Evolutionary conservation across 2,113 vertebrate species (phyloP).

Genomic region (Carassius auratus): DNA sequence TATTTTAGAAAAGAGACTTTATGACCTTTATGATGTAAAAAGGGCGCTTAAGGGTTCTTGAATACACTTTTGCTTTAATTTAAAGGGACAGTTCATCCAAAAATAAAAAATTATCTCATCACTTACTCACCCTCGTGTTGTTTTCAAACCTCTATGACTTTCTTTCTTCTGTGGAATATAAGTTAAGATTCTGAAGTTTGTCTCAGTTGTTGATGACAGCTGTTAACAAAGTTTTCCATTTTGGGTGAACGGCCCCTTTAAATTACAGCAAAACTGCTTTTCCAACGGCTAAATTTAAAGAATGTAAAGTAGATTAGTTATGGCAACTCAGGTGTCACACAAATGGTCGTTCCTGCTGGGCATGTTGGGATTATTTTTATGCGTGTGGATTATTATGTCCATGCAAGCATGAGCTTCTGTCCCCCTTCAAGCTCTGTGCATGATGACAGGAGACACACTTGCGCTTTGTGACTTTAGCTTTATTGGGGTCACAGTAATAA

Average conservation of each 20-base stretch:
- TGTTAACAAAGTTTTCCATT: background rate
- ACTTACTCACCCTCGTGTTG: background rate
- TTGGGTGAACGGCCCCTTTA: background rate
- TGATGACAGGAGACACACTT: conserved; percentile 29
- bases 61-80: background rate
- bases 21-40: background rate
- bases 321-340: background rate
- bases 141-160: background rate
- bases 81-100: background rate
- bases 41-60: background rate
- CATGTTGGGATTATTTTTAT: conserved; percentile 1
- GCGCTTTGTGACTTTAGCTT: background rate
- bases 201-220: background rate
- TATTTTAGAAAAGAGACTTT: background rate
- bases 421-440: background rate
- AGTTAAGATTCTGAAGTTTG: background rate
- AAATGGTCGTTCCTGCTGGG: background rate
- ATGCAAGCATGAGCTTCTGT: background rate
- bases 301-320: conserved; percentile 14
- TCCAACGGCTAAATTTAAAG: conserved; percentile 5
- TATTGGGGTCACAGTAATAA: background rate
- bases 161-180: background rate
- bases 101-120: background rate
- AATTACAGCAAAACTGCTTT: background rate
- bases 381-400: background rate